Evolutionary conservation across 1,140 invertebrate species (phyloP), one percentile per base, ranked within the genome.

Genomic region (Wiebesia pumilae): DNA sequence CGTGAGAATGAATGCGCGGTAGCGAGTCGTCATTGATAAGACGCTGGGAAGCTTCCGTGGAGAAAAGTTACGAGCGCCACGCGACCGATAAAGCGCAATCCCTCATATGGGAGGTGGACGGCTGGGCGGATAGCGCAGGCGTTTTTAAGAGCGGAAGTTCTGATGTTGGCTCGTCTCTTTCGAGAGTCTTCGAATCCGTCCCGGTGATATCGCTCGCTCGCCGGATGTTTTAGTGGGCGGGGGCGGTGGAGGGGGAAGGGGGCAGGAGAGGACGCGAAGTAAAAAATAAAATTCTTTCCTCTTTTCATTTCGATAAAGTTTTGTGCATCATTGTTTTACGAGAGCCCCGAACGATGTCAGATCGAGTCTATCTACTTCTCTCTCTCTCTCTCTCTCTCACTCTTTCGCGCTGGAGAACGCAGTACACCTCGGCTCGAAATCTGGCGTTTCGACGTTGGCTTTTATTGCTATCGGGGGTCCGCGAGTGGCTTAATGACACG

Each of bases 41-140:
- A 62, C 79, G 79, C 79, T 81, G 33, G 19, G 0, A 38, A 24
- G 81, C 69, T 21, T 54, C 47, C 69, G 80, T 40, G 35, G 38
- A 82, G 38, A 71, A 43, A 51, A 71, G 80, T 47, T 67, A 40
- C 14, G 7, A 30, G 80, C 16, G 38, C 16, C 65, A 38, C 69
- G 33, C 69, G 35, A 40, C 69, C 62, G 38, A 67, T 30, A 81
- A 3, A 81, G 40, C 1, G 12, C 51, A 21, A 54, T 54, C 51
- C 51, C 16, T 0, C 24, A 24, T 47, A n/a, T 6, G 65, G 30
- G 43, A 69, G 69, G 40, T 43, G 83, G 73, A 51, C 71, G 54
- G 83, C 62, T 58, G 51, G 71, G 71, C 82, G 82, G 82, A 83
- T 83, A 77, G 73, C 83, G 73, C 83, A 54, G 83, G 73, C 71